Evolutionary conservation across 2,797 vertebrate genomes (phyloP), one percentile per base, ranked within the genome.

Genomic region (Coreius guichenoti): DNA sequence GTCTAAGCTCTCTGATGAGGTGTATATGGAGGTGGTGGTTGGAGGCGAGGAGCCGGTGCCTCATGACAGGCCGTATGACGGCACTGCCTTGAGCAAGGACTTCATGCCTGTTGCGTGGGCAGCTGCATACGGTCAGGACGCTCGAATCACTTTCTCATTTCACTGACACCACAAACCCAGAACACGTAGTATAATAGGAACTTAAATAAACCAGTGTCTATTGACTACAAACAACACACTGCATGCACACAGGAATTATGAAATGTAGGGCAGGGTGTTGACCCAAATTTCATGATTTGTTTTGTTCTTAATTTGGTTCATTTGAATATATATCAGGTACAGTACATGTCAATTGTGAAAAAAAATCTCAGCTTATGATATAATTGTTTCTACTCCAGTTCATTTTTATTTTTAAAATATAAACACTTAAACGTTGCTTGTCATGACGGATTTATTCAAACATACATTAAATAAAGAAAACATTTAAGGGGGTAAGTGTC

Each of bases 11-110:
- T 96, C 96, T 61, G 97, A 97, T 91, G 97, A 97, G 93, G 98
- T 98, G 88, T 98, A 97, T 93, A 98, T 98, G 97, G 97, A 98
- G 91, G 96, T 98, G 91, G 97, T 98, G 87, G 96, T 98, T 88
- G 97, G 96, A 88, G 97, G 97, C 65, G 97, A 97, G 86, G 97
- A 98, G 90, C 96, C 95, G 23, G 96, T 94, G 0, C 92, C 95
- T 76, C 97, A 97, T 3, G 96, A 97, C 67, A 94, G 96, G 86
- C 95, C 96, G 86, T 96, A 96, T 68, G 96, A 97, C 88, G 96
- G 97, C 92, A 94, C 91, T 9, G 96, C 97, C 90, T 95, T 98
- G 89, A 95, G 91, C 92, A 98, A 98, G 95, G 97, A 97, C 81
- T 97, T 97, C 92, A 97, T 97, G 96, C 97, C 97, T 11, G 97